Percentiles rank a stretch among this genome's conserved stretches.
These are phyloP conservation scores for Megamerina dolium DNA, from an alignment of 2,888 invertebrate species.

Conservation along the genomic window DNA sequence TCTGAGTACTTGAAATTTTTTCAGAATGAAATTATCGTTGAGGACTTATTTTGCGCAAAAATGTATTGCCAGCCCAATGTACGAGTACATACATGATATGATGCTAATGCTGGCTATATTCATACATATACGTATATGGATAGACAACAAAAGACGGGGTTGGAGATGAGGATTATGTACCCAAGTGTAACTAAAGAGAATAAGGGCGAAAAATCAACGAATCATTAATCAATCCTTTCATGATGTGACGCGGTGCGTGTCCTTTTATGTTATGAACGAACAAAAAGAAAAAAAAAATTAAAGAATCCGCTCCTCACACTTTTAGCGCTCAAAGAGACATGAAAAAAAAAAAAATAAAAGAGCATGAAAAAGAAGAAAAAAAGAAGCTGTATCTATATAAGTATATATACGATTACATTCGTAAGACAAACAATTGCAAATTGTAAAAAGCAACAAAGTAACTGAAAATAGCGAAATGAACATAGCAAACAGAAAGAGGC, in stretches of 20 bases:
- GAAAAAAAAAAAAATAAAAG: constrained; percentile 13
- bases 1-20: no score
- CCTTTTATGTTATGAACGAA: constrained; percentile 43
- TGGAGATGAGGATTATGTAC: constrained; percentile 37
- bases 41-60: no score
- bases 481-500: background rate
- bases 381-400: no score
- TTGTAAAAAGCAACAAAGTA: constrained; percentile 19
- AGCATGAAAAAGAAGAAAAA: constrained; percentile 5
- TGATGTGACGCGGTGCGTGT: constrained; percentile 49
- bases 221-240: constrained; percentile 49
- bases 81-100: no score
- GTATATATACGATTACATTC: no score
- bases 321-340: constrained; percentile 3
- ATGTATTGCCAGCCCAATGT: no score
- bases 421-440: no score
- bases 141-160: constrained; percentile 27
- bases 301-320: constrained; percentile 12
- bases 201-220: constrained; percentile 47
- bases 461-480: constrained; percentile 9
- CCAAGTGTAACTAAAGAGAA: constrained; percentile 46
- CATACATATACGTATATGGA: no score
- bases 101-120: no score
- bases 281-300: constrained; percentile 19
- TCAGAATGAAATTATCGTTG: no score